A percentile compares a stretch with the other conserved stretches of the same genome.
These are phyloP conservation scores for Epistrophella euchroma DNA, from an alignment of 2,888 invertebrate genomes.

Conservation along the genomic window DNA sequence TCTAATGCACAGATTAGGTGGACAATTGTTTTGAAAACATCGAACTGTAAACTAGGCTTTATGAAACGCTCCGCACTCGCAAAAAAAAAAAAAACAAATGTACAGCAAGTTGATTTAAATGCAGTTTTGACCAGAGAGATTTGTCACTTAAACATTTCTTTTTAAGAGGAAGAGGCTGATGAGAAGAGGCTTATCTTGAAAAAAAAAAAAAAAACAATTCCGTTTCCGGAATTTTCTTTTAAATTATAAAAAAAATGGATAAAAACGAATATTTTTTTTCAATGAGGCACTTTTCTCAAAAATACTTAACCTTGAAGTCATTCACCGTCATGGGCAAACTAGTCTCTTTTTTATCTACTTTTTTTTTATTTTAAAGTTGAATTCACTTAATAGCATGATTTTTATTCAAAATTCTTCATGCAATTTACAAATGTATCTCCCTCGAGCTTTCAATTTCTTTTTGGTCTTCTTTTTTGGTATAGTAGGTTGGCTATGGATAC, in stretches of 20 bases:
- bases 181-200: no score
- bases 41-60: no score
- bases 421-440: constrained; percentile 34
- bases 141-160: no score
- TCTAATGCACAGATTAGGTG: no score
- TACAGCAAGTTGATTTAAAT: no score
- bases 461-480: not conserved
- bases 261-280: not conserved
- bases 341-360: not conserved
- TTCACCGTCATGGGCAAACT: not conserved
- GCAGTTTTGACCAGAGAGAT: no score
- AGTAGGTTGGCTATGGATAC: not conserved
- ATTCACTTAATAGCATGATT: constrained; percentile 5
- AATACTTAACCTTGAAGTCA: constrained; percentile 27
- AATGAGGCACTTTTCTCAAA: not conserved
- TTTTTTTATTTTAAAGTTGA: constrained; percentile 9
- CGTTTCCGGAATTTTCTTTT: not conserved
- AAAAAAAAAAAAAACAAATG: no score
- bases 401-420: constrained; percentile 43
- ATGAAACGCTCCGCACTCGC: no score
- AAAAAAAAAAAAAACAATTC: no score
- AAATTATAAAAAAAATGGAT: not conserved
- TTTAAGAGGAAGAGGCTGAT: no score
- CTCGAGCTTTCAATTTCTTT: constrained; percentile 33
- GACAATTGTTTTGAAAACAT: no score